A percentile compares a stretch with the other conserved stretches of the same genome.
Evolutionary conservation across 1,140 invertebrate genomes (phyloP).

Genomic region (Plectrocnemia conspersa): DNA sequence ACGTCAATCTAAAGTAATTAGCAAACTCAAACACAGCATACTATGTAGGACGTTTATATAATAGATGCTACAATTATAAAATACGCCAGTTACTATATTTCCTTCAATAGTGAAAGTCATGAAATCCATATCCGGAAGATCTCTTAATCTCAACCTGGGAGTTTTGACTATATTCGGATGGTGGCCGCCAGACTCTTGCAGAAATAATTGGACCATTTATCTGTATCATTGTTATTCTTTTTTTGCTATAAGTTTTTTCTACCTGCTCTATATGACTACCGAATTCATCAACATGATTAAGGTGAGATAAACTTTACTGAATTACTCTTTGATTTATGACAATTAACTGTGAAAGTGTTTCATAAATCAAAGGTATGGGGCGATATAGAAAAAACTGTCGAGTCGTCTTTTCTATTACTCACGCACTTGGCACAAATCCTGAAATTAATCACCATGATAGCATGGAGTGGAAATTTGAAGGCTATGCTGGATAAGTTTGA

Average conservation of each 20-base stretch:
- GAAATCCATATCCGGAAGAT: not conserved
- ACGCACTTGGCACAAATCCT: constrained; percentile 30
- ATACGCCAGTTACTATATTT: not conserved
- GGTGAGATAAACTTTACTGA: constrained; percentile 12
- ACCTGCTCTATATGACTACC: constrained; percentile 22
- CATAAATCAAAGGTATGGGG: constrained; percentile 22
- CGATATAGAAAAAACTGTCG: constrained; percentile 31
- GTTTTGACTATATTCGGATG: constrained; percentile 13
- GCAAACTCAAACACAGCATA: too few relatives aligned
- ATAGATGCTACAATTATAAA: too few relatives aligned
- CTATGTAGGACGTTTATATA: too few relatives aligned
- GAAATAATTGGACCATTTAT: constrained; percentile 12
- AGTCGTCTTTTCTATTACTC: constrained; percentile 32
- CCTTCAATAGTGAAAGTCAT: not conserved
- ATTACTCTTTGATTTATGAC: not conserved
- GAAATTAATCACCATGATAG: constrained; percentile 25
- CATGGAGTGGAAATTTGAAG: constrained; percentile 7
- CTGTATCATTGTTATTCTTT: constrained; percentile 16
- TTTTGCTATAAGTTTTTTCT: constrained; percentile 16
- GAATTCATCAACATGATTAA: constrained; percentile 31
- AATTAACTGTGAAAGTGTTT: not conserved
- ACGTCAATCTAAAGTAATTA: too few relatives aligned
- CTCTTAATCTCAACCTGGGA: constrained; percentile 20
- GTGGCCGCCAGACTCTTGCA: constrained; percentile 11
- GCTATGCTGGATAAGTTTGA: constrained; percentile 18